These are phyloP conservation scores for Dipodomys spectabilis DNA, from an alignment of 2,113 vertebrate species.

Conservation along the genomic window DNA sequence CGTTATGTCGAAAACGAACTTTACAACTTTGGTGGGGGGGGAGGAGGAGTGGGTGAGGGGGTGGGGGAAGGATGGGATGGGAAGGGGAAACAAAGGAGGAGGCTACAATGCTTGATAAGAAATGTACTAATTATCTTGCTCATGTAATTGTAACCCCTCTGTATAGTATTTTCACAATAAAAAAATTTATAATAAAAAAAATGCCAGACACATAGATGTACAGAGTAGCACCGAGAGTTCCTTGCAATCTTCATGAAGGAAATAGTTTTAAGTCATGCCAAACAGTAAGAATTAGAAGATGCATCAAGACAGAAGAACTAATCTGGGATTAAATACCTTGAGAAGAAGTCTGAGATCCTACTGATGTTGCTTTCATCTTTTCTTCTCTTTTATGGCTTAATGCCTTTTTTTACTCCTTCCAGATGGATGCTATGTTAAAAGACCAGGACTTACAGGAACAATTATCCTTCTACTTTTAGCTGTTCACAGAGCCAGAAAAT, in stretches of 20 bases:
- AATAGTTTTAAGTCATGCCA: conserved; percentile 38
- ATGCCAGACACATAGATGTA: background rate
- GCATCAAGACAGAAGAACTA: background rate
- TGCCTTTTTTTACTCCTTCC: background rate
- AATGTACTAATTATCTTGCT: too few relatives aligned
- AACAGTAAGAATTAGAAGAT: conserved; percentile 15
- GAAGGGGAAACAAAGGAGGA: too few relatives aligned
- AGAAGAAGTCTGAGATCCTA: background rate
- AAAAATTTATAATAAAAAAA: too few relatives aligned
- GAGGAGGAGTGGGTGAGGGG: too few relatives aligned
- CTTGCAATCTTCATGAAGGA: background rate
- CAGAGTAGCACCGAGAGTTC: background rate
- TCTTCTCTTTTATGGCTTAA: background rate
- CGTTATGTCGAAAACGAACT: too few relatives aligned
- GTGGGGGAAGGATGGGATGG: too few relatives aligned
- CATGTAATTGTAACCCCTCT: too few relatives aligned
- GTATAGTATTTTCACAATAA: background rate
- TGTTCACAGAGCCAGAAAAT: conserved; percentile 63
- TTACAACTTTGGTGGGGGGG: too few relatives aligned
- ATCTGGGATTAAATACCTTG: conserved; percentile 18
- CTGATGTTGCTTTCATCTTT: conserved; percentile 11
- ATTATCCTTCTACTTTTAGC: conserved; percentile 74
- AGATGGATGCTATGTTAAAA: conserved; percentile 55
- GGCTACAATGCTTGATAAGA: too few relatives aligned
- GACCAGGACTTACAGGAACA: background rate